Evolutionary conservation across 1,140 invertebrate genomes (phyloP).

Genomic region (Doryteuthis pealeii): DNA sequence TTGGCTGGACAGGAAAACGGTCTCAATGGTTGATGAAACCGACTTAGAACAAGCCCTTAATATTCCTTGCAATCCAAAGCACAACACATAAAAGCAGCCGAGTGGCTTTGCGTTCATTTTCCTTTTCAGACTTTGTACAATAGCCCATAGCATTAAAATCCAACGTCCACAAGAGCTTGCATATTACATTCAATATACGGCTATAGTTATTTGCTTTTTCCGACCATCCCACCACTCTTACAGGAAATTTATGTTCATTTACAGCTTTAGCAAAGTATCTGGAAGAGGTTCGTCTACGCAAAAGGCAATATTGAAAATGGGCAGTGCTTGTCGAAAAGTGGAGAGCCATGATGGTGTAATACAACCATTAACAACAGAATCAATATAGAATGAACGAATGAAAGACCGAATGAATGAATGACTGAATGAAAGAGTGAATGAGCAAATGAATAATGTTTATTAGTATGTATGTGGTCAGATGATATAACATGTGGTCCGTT

Average conservation of each 20-base stretch:
- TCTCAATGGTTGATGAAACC: background rate
- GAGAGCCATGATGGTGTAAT: no score
- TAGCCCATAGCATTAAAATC: constrained; percentile 8
- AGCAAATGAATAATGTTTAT: no score
- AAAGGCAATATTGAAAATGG: constrained; percentile 1
- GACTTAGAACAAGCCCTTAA: constrained; percentile 1
- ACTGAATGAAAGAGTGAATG: no score
- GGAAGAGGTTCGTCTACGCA: background rate
- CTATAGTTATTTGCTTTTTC: background rate
- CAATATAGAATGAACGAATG: no score
- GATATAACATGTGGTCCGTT: no score
- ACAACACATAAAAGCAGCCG: background rate
- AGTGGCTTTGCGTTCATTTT: background rate
- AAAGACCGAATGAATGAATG: no score
- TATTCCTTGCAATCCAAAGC: constrained; percentile 2
- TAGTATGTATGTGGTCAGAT: no score
- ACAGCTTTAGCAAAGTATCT: constrained; percentile 1
- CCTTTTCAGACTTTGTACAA: background rate
- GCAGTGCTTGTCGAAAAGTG: no score
- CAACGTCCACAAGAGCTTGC: background rate
- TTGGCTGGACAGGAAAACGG: background rate
- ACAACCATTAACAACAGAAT: no score
- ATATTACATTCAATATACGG: constrained; percentile 6
- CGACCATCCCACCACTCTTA: background rate
- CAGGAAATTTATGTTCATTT: constrained; percentile 10